Conservation (phyloP, 2,888 invertebrate species). For the Caenorhabditis drosophilae region DNA sequence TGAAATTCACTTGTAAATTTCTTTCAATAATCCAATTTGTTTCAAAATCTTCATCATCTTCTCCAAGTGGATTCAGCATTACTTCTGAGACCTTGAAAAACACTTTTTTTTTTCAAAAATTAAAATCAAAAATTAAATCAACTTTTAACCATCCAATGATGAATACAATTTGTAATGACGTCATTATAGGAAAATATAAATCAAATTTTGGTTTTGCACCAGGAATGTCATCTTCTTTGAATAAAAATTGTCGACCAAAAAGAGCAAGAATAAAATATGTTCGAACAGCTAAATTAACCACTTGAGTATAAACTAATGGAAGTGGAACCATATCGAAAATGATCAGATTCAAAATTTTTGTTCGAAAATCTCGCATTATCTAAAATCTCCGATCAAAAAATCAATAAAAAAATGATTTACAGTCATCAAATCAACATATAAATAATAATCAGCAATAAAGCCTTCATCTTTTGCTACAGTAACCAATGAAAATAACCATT, state of each 20-base stretch:
- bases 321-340: constrained; percentile 63
- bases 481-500: constrained; percentile 49
- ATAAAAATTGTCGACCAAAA: constrained; percentile 59
- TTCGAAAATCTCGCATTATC: constrained; percentile 60
- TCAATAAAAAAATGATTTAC: constrained; percentile 10
- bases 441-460: constrained; percentile 47
- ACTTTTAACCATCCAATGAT: constrained; percentile 63
- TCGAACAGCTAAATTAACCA: constrained; percentile 59
- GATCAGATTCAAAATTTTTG: constrained; percentile 55
- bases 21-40: constrained; percentile 64
- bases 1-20: constrained; percentile 55
- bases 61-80: constrained; percentile 61
- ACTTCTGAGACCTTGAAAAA: constrained; percentile 57
- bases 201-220: constrained; percentile 46
- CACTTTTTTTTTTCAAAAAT: not conserved
- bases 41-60: constrained; percentile 65
- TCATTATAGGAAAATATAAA: constrained; percentile 58
- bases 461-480: constrained; percentile 38
- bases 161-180: constrained; percentile 62
- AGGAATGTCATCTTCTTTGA: constrained; percentile 27
- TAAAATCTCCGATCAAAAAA: constrained; percentile 12
- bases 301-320: constrained; percentile 46
- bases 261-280: constrained; percentile 61
- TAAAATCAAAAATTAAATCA: not conserved
- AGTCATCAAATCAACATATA: constrained; percentile 58